A percentile compares a stretch with the other conserved stretches of the same genome.
These are phyloP conservation scores for Germaria angustata DNA, from an alignment of 2,888 invertebrate genomes.

Conservation along the genomic window DNA sequence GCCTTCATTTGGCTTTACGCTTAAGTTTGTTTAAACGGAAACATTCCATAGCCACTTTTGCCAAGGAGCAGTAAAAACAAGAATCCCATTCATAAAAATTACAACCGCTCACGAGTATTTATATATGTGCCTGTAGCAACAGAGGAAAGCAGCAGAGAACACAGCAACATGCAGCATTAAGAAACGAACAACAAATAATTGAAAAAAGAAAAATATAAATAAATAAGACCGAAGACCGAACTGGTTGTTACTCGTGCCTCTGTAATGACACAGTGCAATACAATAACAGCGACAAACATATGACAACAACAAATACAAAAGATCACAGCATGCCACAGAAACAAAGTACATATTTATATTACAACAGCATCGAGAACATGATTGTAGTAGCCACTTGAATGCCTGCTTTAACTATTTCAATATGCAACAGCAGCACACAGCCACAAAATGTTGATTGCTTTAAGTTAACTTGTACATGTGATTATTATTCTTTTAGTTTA, in stretches of 20 bases:
- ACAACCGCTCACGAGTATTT: slow-evolving; percentile 32
- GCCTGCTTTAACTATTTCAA: slow-evolving; percentile 26
- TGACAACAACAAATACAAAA: slow-evolving; percentile 2
- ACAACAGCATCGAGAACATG: slow-evolving; percentile 40
- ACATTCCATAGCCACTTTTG: slow-evolving; percentile 67
- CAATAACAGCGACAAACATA: slow-evolving; percentile 35
- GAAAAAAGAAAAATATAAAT: neutral
- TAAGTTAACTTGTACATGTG: slow-evolving; percentile 41
- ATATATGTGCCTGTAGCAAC: slow-evolving; percentile 21
- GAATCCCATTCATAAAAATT: slow-evolving; percentile 67
- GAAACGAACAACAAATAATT: slow-evolving; percentile 39
- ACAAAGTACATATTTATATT: slow-evolving; percentile 36
- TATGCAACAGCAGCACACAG: slow-evolving; percentile 13
- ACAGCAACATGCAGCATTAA: slow-evolving; percentile 42
- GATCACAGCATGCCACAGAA: slow-evolving; percentile 37
- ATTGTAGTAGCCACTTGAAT: slow-evolving; percentile 42
- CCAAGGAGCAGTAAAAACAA: slow-evolving; percentile 53
- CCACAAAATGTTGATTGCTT: slow-evolving; percentile 54
- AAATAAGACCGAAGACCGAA: slow-evolving; percentile 2
- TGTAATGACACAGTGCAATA: slow-evolving; percentile 52
- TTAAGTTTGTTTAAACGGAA: slow-evolving; percentile 65
- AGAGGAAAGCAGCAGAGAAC: slow-evolving; percentile 58
- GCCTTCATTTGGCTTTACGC: slow-evolving; percentile 49
- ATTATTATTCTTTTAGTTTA: slow-evolving; percentile 54
- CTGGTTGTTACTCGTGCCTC: slow-evolving; percentile 61